Evolutionary conservation across 2,113 vertebrate species (phyloP).

Genomic region (Chiloscyllium plagiosum): DNA sequence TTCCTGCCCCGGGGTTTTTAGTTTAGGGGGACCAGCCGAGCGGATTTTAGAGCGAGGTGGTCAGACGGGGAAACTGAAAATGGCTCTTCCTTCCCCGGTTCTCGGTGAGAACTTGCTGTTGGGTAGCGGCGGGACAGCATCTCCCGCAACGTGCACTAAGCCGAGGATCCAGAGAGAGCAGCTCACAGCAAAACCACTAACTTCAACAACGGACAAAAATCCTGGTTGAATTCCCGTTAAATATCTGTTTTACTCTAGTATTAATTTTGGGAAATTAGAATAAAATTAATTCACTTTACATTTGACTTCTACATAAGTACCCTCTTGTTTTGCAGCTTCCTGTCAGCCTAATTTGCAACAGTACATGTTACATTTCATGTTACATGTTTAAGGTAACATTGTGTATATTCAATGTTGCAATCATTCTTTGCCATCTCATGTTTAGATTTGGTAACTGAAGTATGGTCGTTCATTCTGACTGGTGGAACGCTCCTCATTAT

Average conservation of each 20-base stretch:
- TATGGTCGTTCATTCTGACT: background rate
- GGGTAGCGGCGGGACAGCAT: no score
- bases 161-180: background rate
- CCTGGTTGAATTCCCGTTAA: background rate
- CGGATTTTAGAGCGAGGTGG: no score
- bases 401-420: no score
- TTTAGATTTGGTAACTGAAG: background rate
- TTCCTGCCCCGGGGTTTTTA: no score
- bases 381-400: no score
- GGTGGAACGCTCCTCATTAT: background rate
- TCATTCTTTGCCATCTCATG: background rate
- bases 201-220: background rate
- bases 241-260: background rate
- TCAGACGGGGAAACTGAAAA: no score
- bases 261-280: background rate
- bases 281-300: background rate
- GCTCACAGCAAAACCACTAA: background rate
- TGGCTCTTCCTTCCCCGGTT: no score
- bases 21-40: no score
- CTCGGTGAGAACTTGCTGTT: no score
- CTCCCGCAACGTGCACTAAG: no score
- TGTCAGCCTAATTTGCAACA: background rate
- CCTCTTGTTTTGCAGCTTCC: background rate
- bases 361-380: background rate
- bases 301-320: background rate